Evolutionary conservation across 1,140 invertebrate genomes (phyloP), one percentile per base, ranked within the genome.

Genomic region (Camponotus floridanus): DNA sequence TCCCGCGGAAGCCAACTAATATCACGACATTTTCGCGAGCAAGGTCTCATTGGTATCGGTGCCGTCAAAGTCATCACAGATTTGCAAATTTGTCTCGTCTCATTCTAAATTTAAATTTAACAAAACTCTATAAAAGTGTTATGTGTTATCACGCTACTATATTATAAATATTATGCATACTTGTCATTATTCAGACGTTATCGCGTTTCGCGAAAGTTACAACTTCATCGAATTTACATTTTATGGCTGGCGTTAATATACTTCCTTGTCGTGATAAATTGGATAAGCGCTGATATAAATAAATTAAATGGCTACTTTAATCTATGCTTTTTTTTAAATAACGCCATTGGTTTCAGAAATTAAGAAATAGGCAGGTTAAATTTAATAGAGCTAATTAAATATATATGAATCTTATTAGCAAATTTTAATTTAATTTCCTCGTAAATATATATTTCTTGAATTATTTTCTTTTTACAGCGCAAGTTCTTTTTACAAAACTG

Each of bases 11-110:
- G 84, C 65, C 36, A 84, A 65, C 83, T 86, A 92, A 91, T 88
- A 91, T 88, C 88, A 88, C 87, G 73, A 81, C 70, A 87, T 91
- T 91, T 90, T 90, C 89, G 15, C 48, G 89, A 89, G 89, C 88
- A 91, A 91, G 91, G 91, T 90, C 91, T 90, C 36, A 21, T 39
- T 42, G 26, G n/a, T 73, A 73, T 48, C 42, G 26, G 0, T 83
- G 8, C 51, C 68, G 79, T 61, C 67, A 33, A 57, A 70, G 9
- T 55, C 48, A 5, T 80, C 55, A 31, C 39, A 33, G 11, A 45
- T 81, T 73, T 71, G 26, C 51, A 73, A 73, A 51, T 51, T 18
- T 51, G 48, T 51, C 15, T 51, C 55, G 33, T 42, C 61, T 13
- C 67, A 39, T 6, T 4, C 36, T 26, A 45, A 73, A 81, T 83